Percentiles rank a stretch among this genome's conserved stretches.
Conservation (phyloP, 2,888 invertebrate species). For the Scaptomyza cyrtandrae region DNA sequence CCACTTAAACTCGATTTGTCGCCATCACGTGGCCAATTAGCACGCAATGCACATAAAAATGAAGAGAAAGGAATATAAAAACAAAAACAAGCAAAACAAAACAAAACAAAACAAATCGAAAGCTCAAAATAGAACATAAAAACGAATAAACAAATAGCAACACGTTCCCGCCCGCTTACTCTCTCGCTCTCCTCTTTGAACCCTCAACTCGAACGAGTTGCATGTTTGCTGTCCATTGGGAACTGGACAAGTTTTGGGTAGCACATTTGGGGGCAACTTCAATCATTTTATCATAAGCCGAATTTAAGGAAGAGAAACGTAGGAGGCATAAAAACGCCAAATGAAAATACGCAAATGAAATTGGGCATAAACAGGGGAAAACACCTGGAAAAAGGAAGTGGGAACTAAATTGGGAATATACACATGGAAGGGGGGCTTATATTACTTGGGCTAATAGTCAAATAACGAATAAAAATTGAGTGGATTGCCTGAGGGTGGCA, state of each 20-base stretch:
- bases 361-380: conserved; percentile 50
- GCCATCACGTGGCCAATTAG: conserved; percentile 77
- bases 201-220: conserved; percentile 31
- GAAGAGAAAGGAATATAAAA: conserved; percentile 6
- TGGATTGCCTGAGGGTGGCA: conserved; percentile 54
- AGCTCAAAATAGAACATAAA: conserved; percentile 44
- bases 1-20: conserved; percentile 75
- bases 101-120: conserved; percentile 41
- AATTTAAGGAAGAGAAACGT: conserved; percentile 37
- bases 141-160: conserved; percentile 51
- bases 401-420: neutral
- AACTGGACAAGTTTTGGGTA: conserved; percentile 31
- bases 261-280: conserved; percentile 50
- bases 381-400: neutral
- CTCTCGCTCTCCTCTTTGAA: neutral
- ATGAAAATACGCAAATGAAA: conserved; percentile 62
- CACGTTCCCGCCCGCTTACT: conserved; percentile 37
- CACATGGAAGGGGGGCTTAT: neutral
- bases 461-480: conserved; percentile 71
- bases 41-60: conserved; percentile 69
- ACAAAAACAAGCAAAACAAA: conserved; percentile 40
- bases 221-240: conserved; percentile 67
- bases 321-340: conserved; percentile 55
- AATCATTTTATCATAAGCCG: conserved; percentile 74
- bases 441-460: conserved; percentile 57